Percentiles rank a stretch among this genome's conserved stretches.
Conservation (phyloP, 2,888 invertebrate genomes). For the Cancer borealis region DNA sequence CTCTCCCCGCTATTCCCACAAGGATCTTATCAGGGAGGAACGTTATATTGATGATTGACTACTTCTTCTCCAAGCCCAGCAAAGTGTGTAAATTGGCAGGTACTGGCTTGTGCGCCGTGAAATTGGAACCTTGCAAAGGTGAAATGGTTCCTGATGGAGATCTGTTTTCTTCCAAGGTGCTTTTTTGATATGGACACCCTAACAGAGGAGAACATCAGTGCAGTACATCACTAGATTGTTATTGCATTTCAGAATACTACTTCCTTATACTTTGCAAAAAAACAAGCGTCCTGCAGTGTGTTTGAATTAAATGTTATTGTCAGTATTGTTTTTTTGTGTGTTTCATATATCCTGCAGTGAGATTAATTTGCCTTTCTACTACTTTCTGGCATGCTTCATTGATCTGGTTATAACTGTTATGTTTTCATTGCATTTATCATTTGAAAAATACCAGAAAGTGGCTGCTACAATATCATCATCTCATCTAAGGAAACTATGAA, state of each 20-base stretch:
- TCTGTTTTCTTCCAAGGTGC: neutral
- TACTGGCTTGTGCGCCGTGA: neutral
- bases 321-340: neutral
- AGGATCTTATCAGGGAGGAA: neutral
- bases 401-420: neutral
- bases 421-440: neutral
- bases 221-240: neutral
- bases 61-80: neutral
- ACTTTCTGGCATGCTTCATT: neutral
- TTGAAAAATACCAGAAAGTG: neutral
- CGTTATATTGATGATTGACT: neutral
- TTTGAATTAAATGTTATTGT: neutral
- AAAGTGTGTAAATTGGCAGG: slow-evolving; percentile 14
- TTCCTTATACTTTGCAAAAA: neutral
- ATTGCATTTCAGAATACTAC: neutral
- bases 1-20: neutral
- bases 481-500: neutral
- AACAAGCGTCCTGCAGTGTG: neutral
- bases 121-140: neutral
- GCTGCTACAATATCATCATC: neutral
- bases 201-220: neutral
- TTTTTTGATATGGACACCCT: neutral
- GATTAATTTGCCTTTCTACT: neutral
- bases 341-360: neutral
- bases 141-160: neutral